Conservation (phyloP, 2,113 vertebrate species). For the Panthera leo region DNA sequence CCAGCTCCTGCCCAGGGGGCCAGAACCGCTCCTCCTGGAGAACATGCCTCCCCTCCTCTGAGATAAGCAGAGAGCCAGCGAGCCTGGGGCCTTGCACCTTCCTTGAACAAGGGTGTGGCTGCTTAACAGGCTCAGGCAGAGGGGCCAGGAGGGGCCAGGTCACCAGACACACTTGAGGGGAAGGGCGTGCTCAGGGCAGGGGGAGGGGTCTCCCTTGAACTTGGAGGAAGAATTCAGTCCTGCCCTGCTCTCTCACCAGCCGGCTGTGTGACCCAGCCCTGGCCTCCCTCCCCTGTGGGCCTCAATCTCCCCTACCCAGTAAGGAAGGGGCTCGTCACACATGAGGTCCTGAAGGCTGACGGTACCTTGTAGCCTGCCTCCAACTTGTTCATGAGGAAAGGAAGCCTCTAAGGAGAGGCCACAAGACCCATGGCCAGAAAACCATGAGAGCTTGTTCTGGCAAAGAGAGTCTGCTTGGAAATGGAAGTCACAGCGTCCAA, state of each 20-base stretch:
- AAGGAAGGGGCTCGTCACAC: neutral
- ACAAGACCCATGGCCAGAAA: neutral
- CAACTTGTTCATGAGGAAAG: neutral
- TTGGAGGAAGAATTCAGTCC: neutral
- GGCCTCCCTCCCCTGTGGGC: too few relatives aligned
- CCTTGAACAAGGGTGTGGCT: neutral
- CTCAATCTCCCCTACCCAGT: neutral
- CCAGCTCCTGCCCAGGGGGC: too few relatives aligned
- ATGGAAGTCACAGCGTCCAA: neutral
- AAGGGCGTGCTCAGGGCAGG: neutral
- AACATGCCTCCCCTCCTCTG: neutral
- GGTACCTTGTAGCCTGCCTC: neutral
- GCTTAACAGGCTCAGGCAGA: conserved; percentile 59
- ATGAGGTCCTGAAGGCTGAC: neutral
- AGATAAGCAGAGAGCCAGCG: conserved; percentile 3
- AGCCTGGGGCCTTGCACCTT: neutral
- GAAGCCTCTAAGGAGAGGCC: neutral
- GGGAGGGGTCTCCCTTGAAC: neutral
- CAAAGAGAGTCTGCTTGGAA: neutral
- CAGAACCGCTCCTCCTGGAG: neutral
- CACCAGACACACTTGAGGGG: conserved; percentile 25
- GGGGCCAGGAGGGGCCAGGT: neutral
- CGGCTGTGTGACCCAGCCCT: neutral
- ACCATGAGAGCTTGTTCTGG: too few relatives aligned
- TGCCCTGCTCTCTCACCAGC: neutral